Base-by-base conservation (phyloP, 1,140 invertebrate species). In the Megathymus violae region DNA sequence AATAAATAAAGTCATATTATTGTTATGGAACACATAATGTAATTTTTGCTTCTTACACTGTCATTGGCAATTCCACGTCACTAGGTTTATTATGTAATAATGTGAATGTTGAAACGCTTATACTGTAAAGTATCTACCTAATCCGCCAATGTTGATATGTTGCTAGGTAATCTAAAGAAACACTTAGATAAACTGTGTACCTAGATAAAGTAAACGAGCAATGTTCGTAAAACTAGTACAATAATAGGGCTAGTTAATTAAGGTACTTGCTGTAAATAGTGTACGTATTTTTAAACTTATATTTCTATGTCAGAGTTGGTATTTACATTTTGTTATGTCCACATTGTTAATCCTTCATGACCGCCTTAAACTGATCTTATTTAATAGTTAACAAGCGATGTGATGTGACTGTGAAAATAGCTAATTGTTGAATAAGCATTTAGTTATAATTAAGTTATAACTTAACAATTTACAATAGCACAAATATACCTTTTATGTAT, bases 31-130 rank as follows among this genome's bases (percentile, higher is more conserved):
- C n/a, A n/a, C n/a, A n/a, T n/a, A n/a, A n/a, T n/a, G n/a, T n/a
- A n/a, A n/a, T 4, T 13, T 15, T 10, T 31, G 27, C 27, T 31
- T 31, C 1, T 31, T 7, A 31, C 27, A 9, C 4, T 76, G 79
- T 82, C 78, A 82, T 82, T 82, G 77, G 76, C 77, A 82, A 80
- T 64, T 31, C 27, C 64, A 68, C 19, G 61, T 64, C 62, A 15
- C 17, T 19, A 72, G 59, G 48, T 61, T 56, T 66, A 43, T 52
- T 50, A 15, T 64, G 52, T 54, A 27, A 9, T 31, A 31, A 7
- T 31, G 27, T 31, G 63, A 62, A 52, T 54, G 34, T 50, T 41
- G n/a, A 60, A 64, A 62, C 48, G 67, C 69, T 78, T 68, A 56
- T 43, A 15, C 54, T 62, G 59, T 61, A 40, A 31, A 31, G 9